Conservation (phyloP, 2,888 invertebrate species). For the Torymus texanus region DNA sequence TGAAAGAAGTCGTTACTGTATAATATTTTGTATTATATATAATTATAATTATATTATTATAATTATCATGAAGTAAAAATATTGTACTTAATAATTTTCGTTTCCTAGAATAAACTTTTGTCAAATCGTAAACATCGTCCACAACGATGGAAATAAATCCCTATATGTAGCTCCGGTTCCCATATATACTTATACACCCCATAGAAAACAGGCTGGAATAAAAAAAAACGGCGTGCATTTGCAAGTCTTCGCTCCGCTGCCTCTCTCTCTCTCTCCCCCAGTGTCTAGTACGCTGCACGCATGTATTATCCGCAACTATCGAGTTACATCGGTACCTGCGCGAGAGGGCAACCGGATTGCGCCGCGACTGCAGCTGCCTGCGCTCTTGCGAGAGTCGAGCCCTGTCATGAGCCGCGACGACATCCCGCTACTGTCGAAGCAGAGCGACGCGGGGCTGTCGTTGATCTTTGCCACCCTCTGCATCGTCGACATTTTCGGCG, state of each 20-base stretch:
- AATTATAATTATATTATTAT: no score
- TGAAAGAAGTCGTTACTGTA: no score
- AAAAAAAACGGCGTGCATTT: constrained; percentile 18
- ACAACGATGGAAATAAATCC: no score
- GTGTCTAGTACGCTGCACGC: neutral
- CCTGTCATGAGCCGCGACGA: constrained; percentile 66
- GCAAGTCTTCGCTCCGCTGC: constrained; percentile 36
- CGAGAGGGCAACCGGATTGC: neutral
- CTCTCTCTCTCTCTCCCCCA: neutral
- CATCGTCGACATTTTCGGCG: constrained; percentile 88
- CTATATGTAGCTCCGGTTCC: no score
- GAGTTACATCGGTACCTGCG: constrained; percentile 11
- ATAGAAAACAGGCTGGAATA: neutral
- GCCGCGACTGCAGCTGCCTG: no score
- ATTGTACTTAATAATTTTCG: no score
- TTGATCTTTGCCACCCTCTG: constrained; percentile 84
- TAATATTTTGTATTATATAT: no score
- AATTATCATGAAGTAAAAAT: no score
- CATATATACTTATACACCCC: no score
- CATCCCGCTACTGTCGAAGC: constrained; percentile 63
- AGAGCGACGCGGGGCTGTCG: constrained; percentile 77
- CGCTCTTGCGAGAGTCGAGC: neutral
- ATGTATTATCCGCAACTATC: constrained; percentile 36
- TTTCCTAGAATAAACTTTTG: no score
- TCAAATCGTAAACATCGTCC: no score